phyloP scores from a whole-genome alignment of 2,797 vertebrate species.

The Eutrigla gurnardus region DNA sequence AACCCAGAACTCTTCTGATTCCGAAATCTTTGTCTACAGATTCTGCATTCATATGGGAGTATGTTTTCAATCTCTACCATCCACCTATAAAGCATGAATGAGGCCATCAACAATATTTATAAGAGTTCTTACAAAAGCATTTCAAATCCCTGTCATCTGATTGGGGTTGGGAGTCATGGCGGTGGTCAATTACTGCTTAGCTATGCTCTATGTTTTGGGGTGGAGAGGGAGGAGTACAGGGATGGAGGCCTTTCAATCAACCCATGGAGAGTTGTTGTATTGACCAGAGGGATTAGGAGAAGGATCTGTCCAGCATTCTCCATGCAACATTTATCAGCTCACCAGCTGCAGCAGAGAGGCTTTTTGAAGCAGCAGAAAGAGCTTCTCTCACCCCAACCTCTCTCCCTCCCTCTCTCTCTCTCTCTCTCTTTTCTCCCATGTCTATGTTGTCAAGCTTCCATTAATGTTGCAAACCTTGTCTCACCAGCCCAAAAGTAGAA shows the following conservation, averaged over 20 bases:
- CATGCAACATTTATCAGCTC: slow-evolving; percentile 70
- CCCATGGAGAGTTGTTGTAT: slow-evolving; percentile 50
- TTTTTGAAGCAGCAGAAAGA: too few relatives aligned
- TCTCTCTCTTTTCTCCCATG: slow-evolving; percentile 3
- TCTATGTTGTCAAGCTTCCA: slow-evolving; percentile 53
- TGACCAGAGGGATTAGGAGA: slow-evolving; percentile 65
- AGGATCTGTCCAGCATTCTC: slow-evolving; percentile 58
- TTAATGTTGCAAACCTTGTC: slow-evolving; percentile 65
- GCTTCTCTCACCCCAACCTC: too few relatives aligned
- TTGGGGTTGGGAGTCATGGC: slow-evolving; percentile 4
- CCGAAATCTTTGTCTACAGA: too few relatives aligned
- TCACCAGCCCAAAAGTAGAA: slow-evolving; percentile 36
- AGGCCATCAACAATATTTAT: neutral
- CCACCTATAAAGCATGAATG: neutral
- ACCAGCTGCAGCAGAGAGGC: slow-evolving; percentile 53
- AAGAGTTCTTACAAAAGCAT: neutral
- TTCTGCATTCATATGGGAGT: too few relatives aligned
- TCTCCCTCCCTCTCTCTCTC: too few relatives aligned
- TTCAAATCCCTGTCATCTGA: neutral
- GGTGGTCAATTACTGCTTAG: slow-evolving; percentile 6
- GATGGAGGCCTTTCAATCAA: slow-evolving; percentile 43
- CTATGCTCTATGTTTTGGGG: slow-evolving; percentile 44
- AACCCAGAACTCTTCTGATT: too few relatives aligned
- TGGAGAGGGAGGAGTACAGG: slow-evolving; percentile 16
- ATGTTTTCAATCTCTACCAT: neutral